Conservation (phyloP, 2,113 vertebrate genomes). For the Cacatua alba region DNA sequence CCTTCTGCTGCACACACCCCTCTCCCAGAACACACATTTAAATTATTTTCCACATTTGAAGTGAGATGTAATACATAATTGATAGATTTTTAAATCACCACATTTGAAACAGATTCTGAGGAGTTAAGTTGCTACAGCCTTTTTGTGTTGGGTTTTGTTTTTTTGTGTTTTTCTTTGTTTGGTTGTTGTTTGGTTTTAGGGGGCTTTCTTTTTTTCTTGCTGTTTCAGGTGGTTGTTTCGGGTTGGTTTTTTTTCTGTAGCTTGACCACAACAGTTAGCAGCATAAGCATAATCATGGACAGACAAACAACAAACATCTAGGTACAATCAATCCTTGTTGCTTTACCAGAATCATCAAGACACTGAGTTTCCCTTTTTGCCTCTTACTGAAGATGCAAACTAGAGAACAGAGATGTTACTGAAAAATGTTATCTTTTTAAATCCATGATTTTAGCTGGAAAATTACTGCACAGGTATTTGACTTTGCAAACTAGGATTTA, state of each 20-base stretch:
- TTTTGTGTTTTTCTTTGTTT: not conserved
- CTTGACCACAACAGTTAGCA: slow-evolving; percentile 44
- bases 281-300: slow-evolving; percentile 10
- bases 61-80: slow-evolving; percentile 62
- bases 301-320: not conserved
- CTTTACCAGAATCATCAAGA: not conserved
- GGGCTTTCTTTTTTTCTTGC: not conserved
- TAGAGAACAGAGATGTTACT: slow-evolving; percentile 2
- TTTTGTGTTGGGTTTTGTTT: not conserved
- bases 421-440: slow-evolving; percentile 45
- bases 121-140: slow-evolving; percentile 20
- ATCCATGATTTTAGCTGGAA: slow-evolving; percentile 36
- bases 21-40: slow-evolving; percentile 54
- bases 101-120: slow-evolving; percentile 40
- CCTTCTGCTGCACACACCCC: slow-evolving; percentile 50
- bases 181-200: not conserved
- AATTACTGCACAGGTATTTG: slow-evolving; percentile 53
- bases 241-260: not conserved
- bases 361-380: slow-evolving; percentile 7
- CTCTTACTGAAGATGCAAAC: slow-evolving; percentile 40
- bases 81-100: slow-evolving; percentile 54
- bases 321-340: not conserved
- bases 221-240: not conserved
- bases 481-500: slow-evolving; percentile 22
- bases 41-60: slow-evolving; percentile 58